Evolutionary conservation across 2,797 vertebrate genomes (phyloP).

Genomic region (Eremophila alpestris): DNA sequence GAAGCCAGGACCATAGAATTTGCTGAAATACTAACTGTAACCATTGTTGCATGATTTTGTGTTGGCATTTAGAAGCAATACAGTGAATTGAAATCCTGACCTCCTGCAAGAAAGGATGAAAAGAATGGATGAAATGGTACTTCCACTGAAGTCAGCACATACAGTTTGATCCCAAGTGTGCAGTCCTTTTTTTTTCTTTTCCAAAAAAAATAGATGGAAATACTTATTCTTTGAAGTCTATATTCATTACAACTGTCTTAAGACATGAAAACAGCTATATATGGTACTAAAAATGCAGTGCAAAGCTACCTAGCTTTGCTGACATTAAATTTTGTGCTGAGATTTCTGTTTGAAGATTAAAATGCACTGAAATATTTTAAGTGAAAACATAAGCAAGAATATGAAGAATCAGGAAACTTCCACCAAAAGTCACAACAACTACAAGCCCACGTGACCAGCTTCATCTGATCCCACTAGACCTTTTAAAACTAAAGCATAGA

Average conservation of each 20-base stretch:
- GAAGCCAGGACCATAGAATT: not conserved
- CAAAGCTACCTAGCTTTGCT: slow-evolving; percentile 3
- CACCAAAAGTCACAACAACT: not conserved
- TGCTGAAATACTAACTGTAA: not conserved
- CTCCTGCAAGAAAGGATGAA: not conserved
- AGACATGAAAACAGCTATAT: not conserved
- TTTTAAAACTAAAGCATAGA: not conserved
- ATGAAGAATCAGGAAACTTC: not conserved
- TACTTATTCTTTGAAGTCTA: not conserved
- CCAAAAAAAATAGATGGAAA: not conserved
- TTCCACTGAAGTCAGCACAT: slow-evolving; percentile 4
- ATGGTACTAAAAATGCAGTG: not conserved
- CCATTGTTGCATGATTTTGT: not conserved
- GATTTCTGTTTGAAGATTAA: not conserved
- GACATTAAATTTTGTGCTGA: not conserved
- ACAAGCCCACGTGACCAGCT: not conserved
- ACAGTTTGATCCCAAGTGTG: not conserved
- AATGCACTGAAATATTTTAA: not conserved
- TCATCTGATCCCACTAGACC: not conserved
- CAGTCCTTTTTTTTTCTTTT: not conserved
- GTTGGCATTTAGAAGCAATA: not conserved
- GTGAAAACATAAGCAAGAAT: not conserved
- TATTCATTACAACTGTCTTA: not conserved
- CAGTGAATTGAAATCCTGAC: not conserved
- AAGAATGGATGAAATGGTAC: not conserved